phyloP scores from a whole-genome alignment of 2,888 invertebrate genomes.

The Trissolcus japonicus region DNA sequence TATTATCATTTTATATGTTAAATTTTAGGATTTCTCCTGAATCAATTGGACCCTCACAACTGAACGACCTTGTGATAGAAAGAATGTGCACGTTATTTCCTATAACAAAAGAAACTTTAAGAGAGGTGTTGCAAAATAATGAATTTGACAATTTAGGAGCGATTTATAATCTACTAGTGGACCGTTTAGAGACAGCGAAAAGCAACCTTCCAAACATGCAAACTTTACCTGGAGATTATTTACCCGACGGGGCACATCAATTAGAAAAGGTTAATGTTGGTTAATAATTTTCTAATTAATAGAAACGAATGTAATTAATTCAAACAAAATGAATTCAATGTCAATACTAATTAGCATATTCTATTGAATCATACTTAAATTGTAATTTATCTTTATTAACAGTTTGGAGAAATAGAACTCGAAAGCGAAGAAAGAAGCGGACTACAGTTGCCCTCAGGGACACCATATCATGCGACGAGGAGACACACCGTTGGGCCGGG shows the following conservation, averaged over 20 bases:
- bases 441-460: slow-evolving; percentile 70
- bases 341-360: not conserved
- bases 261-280: slow-evolving; percentile 79
- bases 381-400: slow-evolving; percentile 1
- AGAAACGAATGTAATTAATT: not conserved
- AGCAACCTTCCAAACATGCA: slow-evolving; percentile 73
- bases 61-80: slow-evolving; percentile 86
- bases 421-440: slow-evolving; percentile 74
- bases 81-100: slow-evolving; percentile 90
- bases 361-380: not conserved
- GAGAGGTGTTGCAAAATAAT: slow-evolving; percentile 86
- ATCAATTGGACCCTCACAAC: slow-evolving; percentile 65
- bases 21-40: slow-evolving; percentile 67
- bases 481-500: slow-evolving; percentile 96
- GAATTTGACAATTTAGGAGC: slow-evolving; percentile 95
- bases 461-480: slow-evolving; percentile 81
- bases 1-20: not conserved
- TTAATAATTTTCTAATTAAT: too few relatives aligned
- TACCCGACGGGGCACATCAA: slow-evolving; percentile 78
- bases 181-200: slow-evolving; percentile 80
- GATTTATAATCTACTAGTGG: slow-evolving; percentile 92
- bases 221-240: slow-evolving; percentile 73
- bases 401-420: slow-evolving; percentile 78
- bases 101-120: slow-evolving; percentile 84
- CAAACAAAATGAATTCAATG: not conserved